phyloP scores from a whole-genome alignment of 2,888 invertebrate species.

The Pheosia tremula region DNA sequence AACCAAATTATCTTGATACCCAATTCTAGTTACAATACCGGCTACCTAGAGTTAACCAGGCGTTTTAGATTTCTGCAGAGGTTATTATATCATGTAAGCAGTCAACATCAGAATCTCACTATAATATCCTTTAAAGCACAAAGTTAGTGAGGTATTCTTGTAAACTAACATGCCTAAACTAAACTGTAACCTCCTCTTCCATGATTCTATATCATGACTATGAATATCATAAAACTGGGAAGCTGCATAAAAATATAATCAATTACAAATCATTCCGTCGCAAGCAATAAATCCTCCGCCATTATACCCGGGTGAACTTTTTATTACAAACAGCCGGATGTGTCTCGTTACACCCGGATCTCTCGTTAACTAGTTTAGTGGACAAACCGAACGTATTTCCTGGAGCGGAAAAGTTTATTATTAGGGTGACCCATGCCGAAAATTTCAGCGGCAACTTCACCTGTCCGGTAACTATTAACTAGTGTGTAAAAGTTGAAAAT shows the following conservation, averaged over 20 bases:
- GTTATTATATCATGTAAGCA: no score
- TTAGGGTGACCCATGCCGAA: neutral
- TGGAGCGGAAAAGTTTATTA: constrained; percentile 8
- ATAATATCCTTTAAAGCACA: no score
- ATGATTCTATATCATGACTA: neutral
- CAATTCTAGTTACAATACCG: no score
- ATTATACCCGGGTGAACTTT: constrained; percentile 45
- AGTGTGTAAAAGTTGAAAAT: no score
- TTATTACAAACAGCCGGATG: constrained; percentile 45
- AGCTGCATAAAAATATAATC: constrained; percentile 26
- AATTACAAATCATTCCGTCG: constrained; percentile 22
- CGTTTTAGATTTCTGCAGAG: no score
- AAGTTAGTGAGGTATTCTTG: no score
- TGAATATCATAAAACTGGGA: neutral
- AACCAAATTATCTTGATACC: no score
- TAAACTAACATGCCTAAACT: neutral
- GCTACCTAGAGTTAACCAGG: no score
- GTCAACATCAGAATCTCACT: no score
- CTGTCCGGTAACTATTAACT: neutral
- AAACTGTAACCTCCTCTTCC: neutral
- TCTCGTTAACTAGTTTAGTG: constrained; percentile 46
- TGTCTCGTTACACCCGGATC: constrained; percentile 43
- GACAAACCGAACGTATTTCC: constrained; percentile 40
- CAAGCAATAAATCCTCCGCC: constrained; percentile 17
- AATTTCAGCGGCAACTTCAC: neutral